Evolutionary conservation across 2,113 vertebrate genomes (phyloP).

Genomic region (Labeo rohita): DNA sequence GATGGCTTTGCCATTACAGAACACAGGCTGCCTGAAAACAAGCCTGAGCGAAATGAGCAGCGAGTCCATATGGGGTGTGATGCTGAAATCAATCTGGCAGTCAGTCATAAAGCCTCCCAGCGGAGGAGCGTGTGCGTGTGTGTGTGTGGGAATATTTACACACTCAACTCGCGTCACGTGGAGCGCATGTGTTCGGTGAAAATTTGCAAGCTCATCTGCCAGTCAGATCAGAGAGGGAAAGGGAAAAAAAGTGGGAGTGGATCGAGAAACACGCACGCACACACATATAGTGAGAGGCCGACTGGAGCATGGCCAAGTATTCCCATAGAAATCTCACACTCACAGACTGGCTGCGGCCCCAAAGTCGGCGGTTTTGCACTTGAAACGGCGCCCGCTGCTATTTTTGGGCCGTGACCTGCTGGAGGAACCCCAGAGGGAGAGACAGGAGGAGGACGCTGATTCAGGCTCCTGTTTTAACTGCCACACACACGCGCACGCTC

Average conservation of each 20-base stretch:
- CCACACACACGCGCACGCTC: constrained; percentile 8
- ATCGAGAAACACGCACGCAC: constrained; percentile 11
- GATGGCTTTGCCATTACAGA: not conserved
- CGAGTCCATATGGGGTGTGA: constrained; percentile 4
- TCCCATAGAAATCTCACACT: constrained; percentile 94
- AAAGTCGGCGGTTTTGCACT: constrained; percentile 90
- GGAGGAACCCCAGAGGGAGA: constrained; percentile 91
- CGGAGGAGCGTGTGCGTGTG: not conserved
- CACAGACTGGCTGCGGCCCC: constrained; percentile 89
- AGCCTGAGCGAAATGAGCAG: constrained; percentile 34
- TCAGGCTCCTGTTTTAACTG: constrained; percentile 55
- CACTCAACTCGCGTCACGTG: constrained; percentile 81
- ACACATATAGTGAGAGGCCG: constrained; percentile 66
- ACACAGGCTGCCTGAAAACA: constrained; percentile 16
- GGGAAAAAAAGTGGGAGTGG: not conserved
- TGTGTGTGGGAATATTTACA: constrained; percentile 63
- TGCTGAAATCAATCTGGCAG: constrained; percentile 45
- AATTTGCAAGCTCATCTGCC: constrained; percentile 86
- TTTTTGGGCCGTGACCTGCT: constrained; percentile 95
- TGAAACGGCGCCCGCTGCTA: constrained; percentile 94
- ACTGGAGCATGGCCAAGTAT: constrained; percentile 90
- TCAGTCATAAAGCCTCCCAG: constrained; percentile 59
- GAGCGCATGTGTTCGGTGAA: constrained; percentile 88
- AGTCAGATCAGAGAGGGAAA: constrained; percentile 84
- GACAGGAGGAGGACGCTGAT: constrained; percentile 75